Percentiles rank a stretch among this genome's conserved stretches.
These are phyloP conservation scores for Cylindroiulus punctatus DNA, from an alignment of 2,888 invertebrate species.

Conservation along the genomic window DNA sequence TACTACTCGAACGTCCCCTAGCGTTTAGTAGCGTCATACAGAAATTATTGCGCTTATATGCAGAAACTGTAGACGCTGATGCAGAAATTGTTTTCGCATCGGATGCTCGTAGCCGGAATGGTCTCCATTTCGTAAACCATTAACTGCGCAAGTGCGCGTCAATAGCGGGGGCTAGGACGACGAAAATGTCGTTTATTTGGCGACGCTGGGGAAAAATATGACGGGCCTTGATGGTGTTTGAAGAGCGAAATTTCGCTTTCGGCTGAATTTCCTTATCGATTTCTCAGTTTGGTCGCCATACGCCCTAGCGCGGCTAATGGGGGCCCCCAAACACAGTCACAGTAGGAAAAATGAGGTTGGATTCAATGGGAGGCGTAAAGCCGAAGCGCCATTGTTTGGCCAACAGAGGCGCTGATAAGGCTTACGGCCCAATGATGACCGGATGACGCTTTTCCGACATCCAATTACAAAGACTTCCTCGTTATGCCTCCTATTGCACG, in stretches of 20 bases:
- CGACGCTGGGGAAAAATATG: conserved; percentile 41
- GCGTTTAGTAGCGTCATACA: too few species aligned
- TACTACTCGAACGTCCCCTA: too few species aligned
- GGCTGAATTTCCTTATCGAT: conserved; percentile 43
- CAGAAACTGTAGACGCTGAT: too few species aligned
- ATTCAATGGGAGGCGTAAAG: background rate
- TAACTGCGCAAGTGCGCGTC: conserved; percentile 29
- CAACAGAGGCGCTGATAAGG: conserved; percentile 30
- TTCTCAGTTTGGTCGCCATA: background rate
- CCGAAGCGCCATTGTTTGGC: background rate
- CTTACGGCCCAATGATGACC: conserved; percentile 30
- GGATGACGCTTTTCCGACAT: conserved; percentile 15
- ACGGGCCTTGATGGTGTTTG: conserved; percentile 8
- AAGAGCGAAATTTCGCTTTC: conserved; percentile 36
- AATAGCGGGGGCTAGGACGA: background rate
- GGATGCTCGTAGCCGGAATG: background rate
- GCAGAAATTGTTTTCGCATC: conserved; percentile 13
- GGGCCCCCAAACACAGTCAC: background rate
- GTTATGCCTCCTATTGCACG: background rate
- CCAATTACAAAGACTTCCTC: conserved; percentile 3
- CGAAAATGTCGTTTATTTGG: conserved; percentile 33
- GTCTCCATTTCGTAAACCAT: background rate
- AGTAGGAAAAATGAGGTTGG: background rate
- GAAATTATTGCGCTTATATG: too few species aligned
- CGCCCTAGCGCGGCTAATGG: background rate